phyloP scores from a whole-genome alignment of 1,140 invertebrate species.

The Caenorhabditis tropicalis region DNA sequence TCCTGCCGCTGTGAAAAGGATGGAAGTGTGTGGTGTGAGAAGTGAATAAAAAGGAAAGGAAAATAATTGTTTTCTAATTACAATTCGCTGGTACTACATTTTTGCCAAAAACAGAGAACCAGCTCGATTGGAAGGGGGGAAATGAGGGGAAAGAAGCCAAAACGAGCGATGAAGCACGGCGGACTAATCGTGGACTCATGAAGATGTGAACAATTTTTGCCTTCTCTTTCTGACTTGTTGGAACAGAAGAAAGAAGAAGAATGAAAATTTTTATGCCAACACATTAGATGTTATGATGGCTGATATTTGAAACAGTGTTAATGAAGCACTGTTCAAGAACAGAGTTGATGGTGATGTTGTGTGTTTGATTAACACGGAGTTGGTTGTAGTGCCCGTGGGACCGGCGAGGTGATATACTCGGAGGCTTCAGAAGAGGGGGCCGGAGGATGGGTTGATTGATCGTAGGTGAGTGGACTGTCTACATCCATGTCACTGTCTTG shows the following conservation, averaged over 20 bases:
- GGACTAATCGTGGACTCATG: constrained; percentile 10
- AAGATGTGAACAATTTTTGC: background rate
- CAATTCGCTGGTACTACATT: background rate
- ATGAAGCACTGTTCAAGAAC: background rate
- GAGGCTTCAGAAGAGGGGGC: constrained; percentile 24
- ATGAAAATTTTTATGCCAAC: constrained; percentile 19
- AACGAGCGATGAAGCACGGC: background rate
- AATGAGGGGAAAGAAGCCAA: background rate
- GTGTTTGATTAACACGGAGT: constrained; percentile 39
- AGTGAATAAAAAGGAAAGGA: background rate
- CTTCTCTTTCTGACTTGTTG: background rate
- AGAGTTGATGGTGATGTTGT: background rate
- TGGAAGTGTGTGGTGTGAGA: background rate
- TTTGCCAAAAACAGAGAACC: constrained; percentile 10
- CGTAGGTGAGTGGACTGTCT: background rate
- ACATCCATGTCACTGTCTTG: background rate
- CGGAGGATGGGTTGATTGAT: background rate
- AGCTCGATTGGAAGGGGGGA: background rate
- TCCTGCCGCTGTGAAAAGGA: constrained; percentile 13
- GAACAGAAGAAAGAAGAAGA: background rate
- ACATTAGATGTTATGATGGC: constrained; percentile 2
- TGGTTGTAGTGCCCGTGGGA: constrained; percentile 32
- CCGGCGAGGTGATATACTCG: constrained; percentile 43
- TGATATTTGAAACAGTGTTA: background rate
- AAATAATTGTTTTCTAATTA: background rate